Evolutionary conservation across 2,888 invertebrate species (phyloP).

Genomic region (Rapana venosa): DNA sequence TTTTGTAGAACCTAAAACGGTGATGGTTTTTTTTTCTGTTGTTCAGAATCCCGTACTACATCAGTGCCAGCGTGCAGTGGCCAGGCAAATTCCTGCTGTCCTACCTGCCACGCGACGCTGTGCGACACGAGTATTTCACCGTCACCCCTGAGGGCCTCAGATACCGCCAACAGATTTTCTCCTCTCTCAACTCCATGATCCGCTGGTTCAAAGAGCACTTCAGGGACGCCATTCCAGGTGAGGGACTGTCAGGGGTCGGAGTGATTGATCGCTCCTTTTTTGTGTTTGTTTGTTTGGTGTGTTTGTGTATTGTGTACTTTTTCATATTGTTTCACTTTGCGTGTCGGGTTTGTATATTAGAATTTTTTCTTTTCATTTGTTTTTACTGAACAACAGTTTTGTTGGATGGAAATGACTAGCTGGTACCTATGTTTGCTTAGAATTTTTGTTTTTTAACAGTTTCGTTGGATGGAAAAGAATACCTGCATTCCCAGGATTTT

Average conservation of each 20-base stretch:
- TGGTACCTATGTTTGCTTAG: too few species aligned
- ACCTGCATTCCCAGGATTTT: too few species aligned
- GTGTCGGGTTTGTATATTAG: too few species aligned
- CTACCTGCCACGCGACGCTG: conserved; percentile 91
- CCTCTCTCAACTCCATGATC: conserved; percentile 87
- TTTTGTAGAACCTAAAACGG: neutral
- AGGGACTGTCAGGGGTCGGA: neutral
- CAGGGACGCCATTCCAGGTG: conserved; percentile 85
- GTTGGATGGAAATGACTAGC: too few species aligned
- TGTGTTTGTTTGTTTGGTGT: too few species aligned
- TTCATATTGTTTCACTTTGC: too few species aligned
- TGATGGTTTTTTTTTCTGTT: neutral
- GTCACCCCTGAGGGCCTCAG: conserved; percentile 95
- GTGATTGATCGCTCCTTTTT: too few species aligned
- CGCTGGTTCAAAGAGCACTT: conserved; percentile 99
- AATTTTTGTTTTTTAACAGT: too few species aligned
- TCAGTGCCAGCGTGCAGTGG: conserved; percentile 69
- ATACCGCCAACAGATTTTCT: conserved; percentile 90
- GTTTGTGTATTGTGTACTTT: too few species aligned
- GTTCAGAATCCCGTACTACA: conserved; percentile 76
- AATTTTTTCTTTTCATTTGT: too few species aligned
- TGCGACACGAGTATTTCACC: conserved; percentile 94
- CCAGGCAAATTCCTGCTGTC: conserved; percentile 91
- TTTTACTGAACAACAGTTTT: too few species aligned
- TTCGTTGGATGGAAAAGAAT: too few species aligned